These are phyloP conservation scores for Rhinoraja longicauda DNA, from an alignment of 2,797 vertebrate species.

Conservation along the genomic window DNA sequence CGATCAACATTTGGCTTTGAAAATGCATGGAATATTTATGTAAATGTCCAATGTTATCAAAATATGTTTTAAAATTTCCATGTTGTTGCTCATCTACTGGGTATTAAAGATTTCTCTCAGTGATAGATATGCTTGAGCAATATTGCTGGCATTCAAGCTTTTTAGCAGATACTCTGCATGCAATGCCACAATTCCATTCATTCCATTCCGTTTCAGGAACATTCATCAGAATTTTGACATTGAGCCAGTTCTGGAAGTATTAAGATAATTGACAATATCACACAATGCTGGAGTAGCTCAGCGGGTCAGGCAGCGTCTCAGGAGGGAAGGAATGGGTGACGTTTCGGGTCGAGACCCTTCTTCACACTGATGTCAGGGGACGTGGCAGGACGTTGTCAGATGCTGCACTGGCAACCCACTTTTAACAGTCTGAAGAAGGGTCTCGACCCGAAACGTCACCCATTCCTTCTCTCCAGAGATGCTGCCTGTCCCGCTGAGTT, in stretches of 20 bases:
- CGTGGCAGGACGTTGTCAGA: too few species aligned
- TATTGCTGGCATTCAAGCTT: background rate
- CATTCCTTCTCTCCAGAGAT: too few species aligned
- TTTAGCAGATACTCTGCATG: background rate
- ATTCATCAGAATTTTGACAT: background rate
- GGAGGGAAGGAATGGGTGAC: too few species aligned
- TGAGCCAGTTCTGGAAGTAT: background rate
- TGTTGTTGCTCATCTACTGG: background rate
- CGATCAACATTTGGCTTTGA: background rate
- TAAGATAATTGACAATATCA: background rate
- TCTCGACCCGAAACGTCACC: too few species aligned
- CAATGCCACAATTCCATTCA: background rate
- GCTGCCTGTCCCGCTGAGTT: too few species aligned
- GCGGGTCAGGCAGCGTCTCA: too few species aligned
- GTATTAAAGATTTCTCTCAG: background rate
- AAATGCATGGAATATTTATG: background rate
- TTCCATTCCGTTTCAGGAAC: background rate
- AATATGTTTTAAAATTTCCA: background rate
- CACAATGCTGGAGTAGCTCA: too few species aligned
- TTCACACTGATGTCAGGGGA: too few species aligned
- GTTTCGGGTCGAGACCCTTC: too few species aligned
- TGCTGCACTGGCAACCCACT: background rate
- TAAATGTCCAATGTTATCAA: background rate
- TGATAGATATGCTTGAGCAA: background rate
- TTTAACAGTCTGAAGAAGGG: background rate